A percentile compares a stretch with the other conserved stretches of the same genome.
phyloP scores from a whole-genome alignment of 2,888 invertebrate genomes.

The Rotaria magnacalcarata region DNA sequence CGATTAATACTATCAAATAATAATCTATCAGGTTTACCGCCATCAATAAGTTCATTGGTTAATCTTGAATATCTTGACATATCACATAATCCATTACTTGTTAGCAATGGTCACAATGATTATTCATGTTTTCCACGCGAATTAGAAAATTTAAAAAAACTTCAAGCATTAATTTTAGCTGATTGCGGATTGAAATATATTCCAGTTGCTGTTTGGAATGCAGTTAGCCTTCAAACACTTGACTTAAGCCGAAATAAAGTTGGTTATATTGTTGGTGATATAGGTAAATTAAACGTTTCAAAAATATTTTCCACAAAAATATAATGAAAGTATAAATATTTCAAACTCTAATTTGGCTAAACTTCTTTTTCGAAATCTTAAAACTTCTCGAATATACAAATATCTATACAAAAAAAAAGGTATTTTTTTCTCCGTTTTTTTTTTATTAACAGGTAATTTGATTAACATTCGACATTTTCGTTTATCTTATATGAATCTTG shows the following conservation, averaged over 20 bases:
- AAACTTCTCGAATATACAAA: too few species aligned
- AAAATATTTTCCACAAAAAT: background rate
- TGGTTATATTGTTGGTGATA: constrained; percentile 50
- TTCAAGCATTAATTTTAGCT: constrained; percentile 54
- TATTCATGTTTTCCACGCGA: constrained; percentile 54
- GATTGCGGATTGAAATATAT: constrained; percentile 58
- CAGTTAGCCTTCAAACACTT: constrained; percentile 41
- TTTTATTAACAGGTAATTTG: constrained; percentile 50
- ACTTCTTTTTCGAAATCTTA: too few species aligned
- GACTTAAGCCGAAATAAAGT: constrained; percentile 57
- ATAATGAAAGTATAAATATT: background rate
- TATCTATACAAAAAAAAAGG: too few species aligned
- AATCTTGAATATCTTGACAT: constrained; percentile 54
- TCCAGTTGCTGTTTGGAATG: constrained; percentile 52
- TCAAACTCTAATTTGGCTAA: too few species aligned
- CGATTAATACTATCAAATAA: constrained; percentile 56
- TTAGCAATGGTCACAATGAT: constrained; percentile 52
- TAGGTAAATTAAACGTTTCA: background rate
- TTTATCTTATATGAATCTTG: constrained; percentile 57
- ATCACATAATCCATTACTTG: constrained; percentile 55
- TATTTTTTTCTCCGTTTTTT: too few species aligned
- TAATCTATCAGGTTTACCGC: constrained; percentile 55
- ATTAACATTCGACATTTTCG: constrained; percentile 53
- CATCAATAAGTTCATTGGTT: constrained; percentile 52
- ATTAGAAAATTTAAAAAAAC: constrained; percentile 51